These are phyloP conservation scores for Vicugna pacos DNA, from an alignment of 2,113 vertebrate genomes.

Conservation along the genomic window DNA sequence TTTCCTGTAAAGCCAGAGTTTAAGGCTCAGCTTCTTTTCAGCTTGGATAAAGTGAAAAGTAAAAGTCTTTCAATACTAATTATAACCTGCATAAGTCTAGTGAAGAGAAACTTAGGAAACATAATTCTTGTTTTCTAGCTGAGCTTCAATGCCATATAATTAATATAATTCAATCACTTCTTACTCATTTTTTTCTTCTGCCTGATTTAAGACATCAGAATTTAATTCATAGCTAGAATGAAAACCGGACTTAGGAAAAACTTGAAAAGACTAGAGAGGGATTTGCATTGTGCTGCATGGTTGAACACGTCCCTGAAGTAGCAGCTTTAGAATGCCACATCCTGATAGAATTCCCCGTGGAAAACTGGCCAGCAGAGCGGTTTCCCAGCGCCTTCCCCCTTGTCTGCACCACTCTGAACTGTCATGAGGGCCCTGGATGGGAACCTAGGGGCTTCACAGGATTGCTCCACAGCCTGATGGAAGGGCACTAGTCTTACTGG, in stretches of 20 bases:
- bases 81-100: constrained; percentile 43
- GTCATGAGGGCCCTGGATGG: neutral
- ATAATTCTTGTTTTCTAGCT: constrained; percentile 60
- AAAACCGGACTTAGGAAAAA: constrained; percentile 61
- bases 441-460: neutral
- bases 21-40: constrained; percentile 53
- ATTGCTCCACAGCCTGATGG: neutral
- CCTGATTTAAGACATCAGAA: constrained; percentile 59
- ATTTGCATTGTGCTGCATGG: constrained; percentile 63
- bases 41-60: constrained; percentile 57
- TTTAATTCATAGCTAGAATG: constrained; percentile 65
- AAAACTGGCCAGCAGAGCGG: neutral
- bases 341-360: neutral
- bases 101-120: constrained; percentile 64
- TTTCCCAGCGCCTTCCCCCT: neutral
- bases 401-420: neutral
- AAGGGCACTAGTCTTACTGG: neutral
- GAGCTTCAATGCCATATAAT: constrained; percentile 43
- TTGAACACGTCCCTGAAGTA: constrained; percentile 49
- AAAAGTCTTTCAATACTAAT: constrained; percentile 42
- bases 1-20: constrained; percentile 51
- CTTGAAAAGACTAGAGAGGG: constrained; percentile 50
- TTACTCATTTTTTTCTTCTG: neutral
- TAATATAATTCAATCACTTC: constrained; percentile 64
- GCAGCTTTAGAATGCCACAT: constrained; percentile 2